phyloP scores from a whole-genome alignment of 2,113 vertebrate genomes.

The Oryzias woworae region DNA sequence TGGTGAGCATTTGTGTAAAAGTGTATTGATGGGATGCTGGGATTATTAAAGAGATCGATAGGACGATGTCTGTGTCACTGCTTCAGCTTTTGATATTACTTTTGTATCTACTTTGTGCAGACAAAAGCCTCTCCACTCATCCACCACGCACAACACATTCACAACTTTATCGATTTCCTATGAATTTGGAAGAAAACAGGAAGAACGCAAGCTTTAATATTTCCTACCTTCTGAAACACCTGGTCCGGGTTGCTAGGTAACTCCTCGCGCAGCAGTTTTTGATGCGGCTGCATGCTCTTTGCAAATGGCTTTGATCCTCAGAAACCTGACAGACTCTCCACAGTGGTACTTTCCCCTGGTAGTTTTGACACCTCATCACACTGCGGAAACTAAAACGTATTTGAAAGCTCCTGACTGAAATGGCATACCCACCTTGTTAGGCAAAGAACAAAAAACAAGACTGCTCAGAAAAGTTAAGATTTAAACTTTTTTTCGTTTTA shows the following conservation, averaged over 20 bases:
- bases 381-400: conserved; percentile 60
- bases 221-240: conserved; percentile 65
- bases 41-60: conserved; percentile 53
- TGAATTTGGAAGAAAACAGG: conserved; percentile 68
- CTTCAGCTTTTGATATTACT: conserved; percentile 58
- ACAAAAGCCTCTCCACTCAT: conserved; percentile 14
- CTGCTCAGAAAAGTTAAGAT: conserved; percentile 59
- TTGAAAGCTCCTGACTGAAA: conserved; percentile 69
- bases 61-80: conserved; percentile 47
- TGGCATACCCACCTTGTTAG: conserved; percentile 68
- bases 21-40: conserved; percentile 27
- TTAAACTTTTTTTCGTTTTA: conserved; percentile 53
- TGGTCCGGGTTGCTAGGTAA: conserved; percentile 81
- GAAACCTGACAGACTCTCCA: conserved; percentile 66
- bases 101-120: conserved; percentile 49
- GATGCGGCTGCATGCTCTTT: conserved; percentile 71
- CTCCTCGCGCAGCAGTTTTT: conserved; percentile 64
- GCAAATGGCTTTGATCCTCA: conserved; percentile 77
- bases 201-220: conserved; percentile 66
- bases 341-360: conserved; percentile 65
- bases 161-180: conserved; percentile 67
- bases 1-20: background rate
- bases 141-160: conserved; percentile 46
- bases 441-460: conserved; percentile 56
- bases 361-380: conserved; percentile 71